A percentile compares a stretch with the other conserved stretches of the same genome.
These are phyloP conservation scores for Drosophila watanabei DNA, from an alignment of 1,140 invertebrate genomes.

Conservation along the genomic window DNA sequence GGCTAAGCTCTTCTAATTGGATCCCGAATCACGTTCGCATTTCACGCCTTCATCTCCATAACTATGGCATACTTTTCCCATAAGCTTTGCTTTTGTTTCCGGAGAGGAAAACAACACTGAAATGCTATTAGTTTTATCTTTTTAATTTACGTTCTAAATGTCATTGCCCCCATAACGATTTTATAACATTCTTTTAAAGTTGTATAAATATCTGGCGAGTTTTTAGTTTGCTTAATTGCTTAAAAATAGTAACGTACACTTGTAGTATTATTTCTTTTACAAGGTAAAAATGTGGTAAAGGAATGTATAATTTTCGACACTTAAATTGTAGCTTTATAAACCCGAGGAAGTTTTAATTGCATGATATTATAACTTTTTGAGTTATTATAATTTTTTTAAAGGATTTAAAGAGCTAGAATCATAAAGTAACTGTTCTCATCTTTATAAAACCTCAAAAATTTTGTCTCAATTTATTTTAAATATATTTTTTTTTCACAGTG, in stretches of 20 bases:
- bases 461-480: background rate
- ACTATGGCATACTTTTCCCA: slow-evolving; percentile 11
- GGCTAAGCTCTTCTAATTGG: slow-evolving; percentile 23
- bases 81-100: slow-evolving; percentile 26
- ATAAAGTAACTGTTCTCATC: too few species aligned
- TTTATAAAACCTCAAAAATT: background rate
- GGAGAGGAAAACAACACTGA: slow-evolving; percentile 1
- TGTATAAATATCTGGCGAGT: background rate
- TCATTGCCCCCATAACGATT: background rate
- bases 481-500: slow-evolving; percentile 44
- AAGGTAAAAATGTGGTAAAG: background rate
- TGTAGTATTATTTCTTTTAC: too few species aligned
- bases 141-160: slow-evolving; percentile 3
- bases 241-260: background rate
- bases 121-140: slow-evolving; percentile 4
- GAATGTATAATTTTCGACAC: background rate
- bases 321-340: background rate
- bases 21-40: slow-evolving; percentile 45
- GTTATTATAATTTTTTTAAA: too few species aligned
- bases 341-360: too few species aligned
- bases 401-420: background rate
- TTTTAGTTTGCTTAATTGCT: background rate
- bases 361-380: too few species aligned
- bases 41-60: slow-evolving; percentile 39
- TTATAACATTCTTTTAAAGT: background rate